Evolutionary conservation across 2,888 invertebrate species (phyloP), one percentile per base, ranked within the genome.

Genomic region (Chrysomela aeneicollis): DNA sequence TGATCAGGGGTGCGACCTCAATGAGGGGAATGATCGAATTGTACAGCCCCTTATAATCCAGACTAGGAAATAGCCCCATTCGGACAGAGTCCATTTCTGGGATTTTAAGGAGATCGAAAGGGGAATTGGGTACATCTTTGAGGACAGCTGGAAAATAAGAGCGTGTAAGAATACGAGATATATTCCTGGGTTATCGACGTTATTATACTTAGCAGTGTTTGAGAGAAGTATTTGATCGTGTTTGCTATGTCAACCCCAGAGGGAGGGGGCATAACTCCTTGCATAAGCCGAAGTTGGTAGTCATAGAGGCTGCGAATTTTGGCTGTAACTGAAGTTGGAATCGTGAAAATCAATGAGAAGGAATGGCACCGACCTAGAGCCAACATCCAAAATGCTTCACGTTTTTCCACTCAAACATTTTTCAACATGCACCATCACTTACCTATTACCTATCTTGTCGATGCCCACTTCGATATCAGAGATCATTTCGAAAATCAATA

Each of bases 271-370:
- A 94, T 90, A 74, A 92, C 89, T 78, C 94, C 94, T 86, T 97
- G 95, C 82, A 94, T 89, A 74, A 97, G 88, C 73, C 98, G 90
- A 79, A 94, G 88, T 84, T 98, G 96, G 84, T 93, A 97, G 85
- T 99, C 99, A 85, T 97, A 95, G 73, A 99, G 89, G 82, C 94
- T 97, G 79, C 97, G 92, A 81, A 99, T 92, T 88, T 99, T 99
- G 76, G 98, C 95, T 79, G 97, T 96, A 87, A 98, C 98, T 98
- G 63, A 72, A 64, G 52, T 52, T 51, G 50, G 30, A 42, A 67
- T 62, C 58, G 42, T 42, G 15, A 65, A 46, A 30, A 60, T 55
- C 30, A 18, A 57, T 57, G 26, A 47, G 26, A 32, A 30, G 21
- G 18, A 22, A 6, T 59, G 59, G 61, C 59, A 67, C 65, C 70